A percentile compares a stretch with the other conserved stretches of the same genome.
Conservation (phyloP, 2,888 invertebrate genomes). For the Adela reaumurella region DNA sequence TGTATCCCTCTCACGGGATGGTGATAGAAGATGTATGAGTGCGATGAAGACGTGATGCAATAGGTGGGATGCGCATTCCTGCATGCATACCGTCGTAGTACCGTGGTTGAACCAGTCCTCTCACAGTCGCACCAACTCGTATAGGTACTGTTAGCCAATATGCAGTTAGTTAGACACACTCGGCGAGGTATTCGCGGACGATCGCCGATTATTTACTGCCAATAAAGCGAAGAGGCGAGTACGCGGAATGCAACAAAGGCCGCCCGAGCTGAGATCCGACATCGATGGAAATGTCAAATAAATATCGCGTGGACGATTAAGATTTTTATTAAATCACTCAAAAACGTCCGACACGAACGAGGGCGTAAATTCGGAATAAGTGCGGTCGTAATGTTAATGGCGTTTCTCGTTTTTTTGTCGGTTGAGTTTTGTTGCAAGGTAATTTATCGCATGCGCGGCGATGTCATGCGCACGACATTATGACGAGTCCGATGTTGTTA, state of each 20-base stretch:
- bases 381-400: conserved; percentile 27
- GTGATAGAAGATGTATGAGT: neutral
- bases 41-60: too few species aligned
- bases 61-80: too few species aligned
- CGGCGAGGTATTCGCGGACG: conserved; percentile 15
- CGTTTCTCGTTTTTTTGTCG: conserved; percentile 38
- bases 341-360: conserved; percentile 17
- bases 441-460: conserved; percentile 26
- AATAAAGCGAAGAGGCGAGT: conserved; percentile 18
- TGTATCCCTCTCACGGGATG: too few species aligned
- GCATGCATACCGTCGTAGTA: too few species aligned
- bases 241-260: neutral
- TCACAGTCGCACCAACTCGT: neutral
- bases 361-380: conserved; percentile 28
- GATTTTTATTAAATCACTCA: conserved; percentile 19
- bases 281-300: conserved; percentile 16
- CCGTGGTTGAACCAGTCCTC: neutral
- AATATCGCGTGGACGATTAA: conserved; percentile 16
- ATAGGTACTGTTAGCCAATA: neutral
- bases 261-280: neutral
- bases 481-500: neutral
- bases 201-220: conserved; percentile 22
- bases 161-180: neutral
- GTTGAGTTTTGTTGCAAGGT: conserved; percentile 25
- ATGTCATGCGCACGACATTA: conserved; percentile 14